These are phyloP conservation scores for Orthosia gothica DNA, from an alignment of 2,888 invertebrate genomes.

Conservation along the genomic window DNA sequence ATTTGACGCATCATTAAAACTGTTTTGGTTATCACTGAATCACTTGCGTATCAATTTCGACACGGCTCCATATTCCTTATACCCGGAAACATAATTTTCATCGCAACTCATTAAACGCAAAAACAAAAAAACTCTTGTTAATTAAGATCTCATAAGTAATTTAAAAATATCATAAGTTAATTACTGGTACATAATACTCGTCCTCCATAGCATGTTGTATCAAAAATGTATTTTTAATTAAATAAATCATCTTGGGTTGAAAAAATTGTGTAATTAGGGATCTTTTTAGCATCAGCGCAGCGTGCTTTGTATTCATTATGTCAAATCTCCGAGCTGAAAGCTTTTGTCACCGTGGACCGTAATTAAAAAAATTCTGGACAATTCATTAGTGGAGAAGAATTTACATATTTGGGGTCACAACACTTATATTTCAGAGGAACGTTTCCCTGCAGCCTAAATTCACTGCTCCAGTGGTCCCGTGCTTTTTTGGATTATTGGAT, in stretches of 20 bases:
- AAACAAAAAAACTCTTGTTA: conserved; percentile 46
- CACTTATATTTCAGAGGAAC: too few species aligned
- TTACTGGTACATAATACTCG: conserved; percentile 53
- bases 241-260: conserved; percentile 58
- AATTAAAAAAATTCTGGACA: conserved; percentile 66
- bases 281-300: conserved; percentile 25
- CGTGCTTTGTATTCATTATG: conserved; percentile 54
- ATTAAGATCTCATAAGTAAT: conserved; percentile 58
- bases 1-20: neutral
- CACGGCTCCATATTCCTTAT: conserved; percentile 1
- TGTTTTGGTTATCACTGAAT: neutral
- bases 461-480: too few species aligned
- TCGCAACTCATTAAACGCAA: conserved; percentile 20
- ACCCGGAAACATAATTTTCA: conserved; percentile 49
- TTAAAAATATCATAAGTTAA: conserved; percentile 59
- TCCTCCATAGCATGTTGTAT: conserved; percentile 44
- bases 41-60: conserved; percentile 27
- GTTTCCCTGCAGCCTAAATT: too few species aligned
- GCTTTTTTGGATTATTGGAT: too few species aligned
- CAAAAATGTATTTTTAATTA: conserved; percentile 63
- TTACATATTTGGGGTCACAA: too few species aligned
- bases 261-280: conserved; percentile 54
- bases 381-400: neutral
- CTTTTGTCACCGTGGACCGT: conserved; percentile 62
- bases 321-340: conserved; percentile 54